A percentile compares a stretch with the other conserved stretches of the same genome.
Evolutionary conservation across 2,888 invertebrate species (phyloP).

Genomic region (Trypoxylon attenuatum): DNA sequence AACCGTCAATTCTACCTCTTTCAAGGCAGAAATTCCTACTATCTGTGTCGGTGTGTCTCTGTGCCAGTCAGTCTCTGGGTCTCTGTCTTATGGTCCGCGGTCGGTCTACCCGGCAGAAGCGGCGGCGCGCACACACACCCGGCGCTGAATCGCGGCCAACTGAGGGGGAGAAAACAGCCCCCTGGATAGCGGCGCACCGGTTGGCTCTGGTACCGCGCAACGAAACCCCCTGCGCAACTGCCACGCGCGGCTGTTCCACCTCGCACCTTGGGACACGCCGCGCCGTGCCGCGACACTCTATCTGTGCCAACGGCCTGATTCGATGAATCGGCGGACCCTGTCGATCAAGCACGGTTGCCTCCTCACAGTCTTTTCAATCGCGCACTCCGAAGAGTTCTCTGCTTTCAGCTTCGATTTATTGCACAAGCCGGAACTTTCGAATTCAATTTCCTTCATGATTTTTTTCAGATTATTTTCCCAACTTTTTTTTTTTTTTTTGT

Average conservation of each 20-base stretch:
- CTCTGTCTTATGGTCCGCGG: neutral
- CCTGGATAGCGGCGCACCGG: slow-evolving; percentile 56
- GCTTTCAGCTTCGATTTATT: too few relatives aligned
- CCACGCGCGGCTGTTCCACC: slow-evolving; percentile 51
- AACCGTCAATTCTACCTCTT: neutral
- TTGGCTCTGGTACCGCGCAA: slow-evolving; percentile 65
- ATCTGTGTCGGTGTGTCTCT: neutral
- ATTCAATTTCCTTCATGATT: too few relatives aligned
- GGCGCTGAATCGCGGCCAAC: slow-evolving; percentile 72
- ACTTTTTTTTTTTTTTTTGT: too few relatives aligned
- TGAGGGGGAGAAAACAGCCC: slow-evolving; percentile 63
- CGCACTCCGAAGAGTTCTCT: neutral
- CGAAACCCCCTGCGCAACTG: slow-evolving; percentile 68
- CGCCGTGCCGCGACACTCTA: slow-evolving; percentile 3
- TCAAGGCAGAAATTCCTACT: neutral
- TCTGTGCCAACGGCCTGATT: neutral
- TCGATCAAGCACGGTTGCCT: too few relatives aligned
- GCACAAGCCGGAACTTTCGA: too few relatives aligned
- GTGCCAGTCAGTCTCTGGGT: neutral
- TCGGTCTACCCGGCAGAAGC: slow-evolving; percentile 47
- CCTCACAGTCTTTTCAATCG: too few relatives aligned
- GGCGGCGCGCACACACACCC: slow-evolving; percentile 58
- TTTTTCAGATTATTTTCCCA: too few relatives aligned
- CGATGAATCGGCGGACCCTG: neutral
- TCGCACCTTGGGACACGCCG: slow-evolving; percentile 12